Base-by-base conservation (phyloP, 2,113 vertebrate genomes). In the Chlorocebus sabaeus region DNA sequence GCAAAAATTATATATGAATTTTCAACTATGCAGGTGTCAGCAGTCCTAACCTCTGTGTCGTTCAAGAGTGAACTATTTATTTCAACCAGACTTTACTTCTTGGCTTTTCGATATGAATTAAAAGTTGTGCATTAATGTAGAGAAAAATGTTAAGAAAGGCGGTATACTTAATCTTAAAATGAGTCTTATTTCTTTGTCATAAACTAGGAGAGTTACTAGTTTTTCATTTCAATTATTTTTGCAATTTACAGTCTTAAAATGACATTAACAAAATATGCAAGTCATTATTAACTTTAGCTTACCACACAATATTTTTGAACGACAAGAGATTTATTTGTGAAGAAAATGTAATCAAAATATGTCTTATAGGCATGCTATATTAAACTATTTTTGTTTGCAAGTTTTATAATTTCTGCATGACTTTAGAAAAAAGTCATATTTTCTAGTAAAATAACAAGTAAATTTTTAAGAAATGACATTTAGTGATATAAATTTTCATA, bases 191-290 rank as follows among this genome's bases (percentile, higher is more conserved):
- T 95, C 45, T 75, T 43, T 89, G 10, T 94, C 64, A 76, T 75
- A 32, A 75, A 57, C 57, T 78, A 50, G 32, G 25, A 75, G 30
- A 50, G 25, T 18, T 59, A 5, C 17, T 78, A 32, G 17, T 8
- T 90, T 93, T 93, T 50, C n/a, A 82, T 61, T 96, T 82, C 18
- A 92, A n/a, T 75, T 97, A 78, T 68, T 55, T 92, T 92, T 61
- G 8, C 11, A 92, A 43, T 50, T 78, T 68, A 70, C 25, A 59
- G 11, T 61, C 30, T 88, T 83, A 83, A 82, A 84, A 57, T 90
- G 86, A 52, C 2, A 17, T 72, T 82, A 87, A 7, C 12, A 72
- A 86, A 61, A 89, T 43, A 14, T 17, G 30, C 1, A 48, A 87
- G 20, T 5, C 16, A 38, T 75, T 61, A 72, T 35, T 50, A 70